Evolutionary conservation across 2,888 invertebrate genomes (phyloP).

Genomic region (Agrotis exclamationis): DNA sequence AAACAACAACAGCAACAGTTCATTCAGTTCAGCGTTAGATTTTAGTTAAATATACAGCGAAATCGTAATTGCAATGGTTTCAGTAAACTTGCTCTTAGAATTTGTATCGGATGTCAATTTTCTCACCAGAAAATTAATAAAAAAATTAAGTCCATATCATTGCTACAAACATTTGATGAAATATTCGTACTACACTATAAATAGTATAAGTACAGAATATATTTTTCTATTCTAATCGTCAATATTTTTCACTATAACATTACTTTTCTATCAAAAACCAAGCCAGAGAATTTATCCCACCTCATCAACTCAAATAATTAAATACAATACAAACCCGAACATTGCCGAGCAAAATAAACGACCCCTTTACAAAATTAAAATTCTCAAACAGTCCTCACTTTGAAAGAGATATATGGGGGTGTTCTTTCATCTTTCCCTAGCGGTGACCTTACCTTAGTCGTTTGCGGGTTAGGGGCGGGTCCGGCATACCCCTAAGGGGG

Average conservation of each 20-base stretch:
- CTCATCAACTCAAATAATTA: background rate
- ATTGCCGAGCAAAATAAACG: conserved; percentile 31
- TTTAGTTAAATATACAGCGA: background rate
- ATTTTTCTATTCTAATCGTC: too few species aligned
- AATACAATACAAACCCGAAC: conserved; percentile 13
- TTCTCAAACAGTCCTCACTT: conserved; percentile 89
- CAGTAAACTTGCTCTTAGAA: background rate
- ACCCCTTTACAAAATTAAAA: conserved; percentile 85
- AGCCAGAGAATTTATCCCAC: background rate
- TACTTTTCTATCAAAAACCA: background rate
- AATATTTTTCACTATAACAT: too few species aligned
- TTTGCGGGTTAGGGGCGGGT: conserved; percentile 79
- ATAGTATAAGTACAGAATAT: too few species aligned
- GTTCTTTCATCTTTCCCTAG: conserved; percentile 89
- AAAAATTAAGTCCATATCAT: background rate
- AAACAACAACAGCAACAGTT: too few species aligned
- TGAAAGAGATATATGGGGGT: conserved; percentile 90
- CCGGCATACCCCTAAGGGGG: conserved; percentile 66
- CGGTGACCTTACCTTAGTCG: conserved; percentile 83
- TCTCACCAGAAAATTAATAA: background rate
- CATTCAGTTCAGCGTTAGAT: too few species aligned
- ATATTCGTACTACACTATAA: too few species aligned
- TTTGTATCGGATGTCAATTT: background rate
- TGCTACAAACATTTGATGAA: background rate
- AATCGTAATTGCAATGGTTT: background rate